phyloP scores from a whole-genome alignment of 2,888 invertebrate species.

The Proisotoma minuta region DNA sequence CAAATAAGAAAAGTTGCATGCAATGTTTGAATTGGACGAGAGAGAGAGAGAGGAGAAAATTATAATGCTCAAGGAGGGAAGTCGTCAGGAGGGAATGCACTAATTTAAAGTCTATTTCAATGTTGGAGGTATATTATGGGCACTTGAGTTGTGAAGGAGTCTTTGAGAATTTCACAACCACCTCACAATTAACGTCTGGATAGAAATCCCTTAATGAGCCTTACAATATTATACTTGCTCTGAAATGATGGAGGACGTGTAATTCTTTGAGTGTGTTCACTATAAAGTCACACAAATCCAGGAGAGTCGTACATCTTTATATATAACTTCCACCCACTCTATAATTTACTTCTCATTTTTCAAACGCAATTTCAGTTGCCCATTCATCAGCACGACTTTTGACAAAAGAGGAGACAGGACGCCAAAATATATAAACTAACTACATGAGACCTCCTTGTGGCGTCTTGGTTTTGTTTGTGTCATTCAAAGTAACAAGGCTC shows the following conservation, averaged over 20 bases:
- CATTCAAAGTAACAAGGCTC: slow-evolving; percentile 18
- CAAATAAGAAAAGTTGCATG: too few species aligned
- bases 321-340: slow-evolving; percentile 9
- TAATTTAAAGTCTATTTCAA: too few species aligned
- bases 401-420: slow-evolving; percentile 13
- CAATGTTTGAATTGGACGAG: too few species aligned
- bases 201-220: slow-evolving; percentile 14
- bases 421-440: not conserved
- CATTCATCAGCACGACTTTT: slow-evolving; percentile 17
- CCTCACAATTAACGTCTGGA: slow-evolving; percentile 13
- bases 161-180: too few species aligned
- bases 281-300: slow-evolving; percentile 3
- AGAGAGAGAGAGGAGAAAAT: too few species aligned
- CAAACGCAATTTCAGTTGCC: slow-evolving; percentile 3
- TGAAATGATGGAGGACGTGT: not conserved
- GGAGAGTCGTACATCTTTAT: not conserved
- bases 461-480: slow-evolving; percentile 27
- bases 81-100: too few species aligned
- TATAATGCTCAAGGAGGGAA: too few species aligned
- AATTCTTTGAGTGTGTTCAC: not conserved
- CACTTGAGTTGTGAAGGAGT: too few species aligned
- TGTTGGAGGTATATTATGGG: too few species aligned
- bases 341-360: slow-evolving; percentile 21
- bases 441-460: too few species aligned
- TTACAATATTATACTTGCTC: not conserved